Base-by-base conservation (phyloP, 2,888 invertebrate species). In the Sepiola atlantica region DNA sequence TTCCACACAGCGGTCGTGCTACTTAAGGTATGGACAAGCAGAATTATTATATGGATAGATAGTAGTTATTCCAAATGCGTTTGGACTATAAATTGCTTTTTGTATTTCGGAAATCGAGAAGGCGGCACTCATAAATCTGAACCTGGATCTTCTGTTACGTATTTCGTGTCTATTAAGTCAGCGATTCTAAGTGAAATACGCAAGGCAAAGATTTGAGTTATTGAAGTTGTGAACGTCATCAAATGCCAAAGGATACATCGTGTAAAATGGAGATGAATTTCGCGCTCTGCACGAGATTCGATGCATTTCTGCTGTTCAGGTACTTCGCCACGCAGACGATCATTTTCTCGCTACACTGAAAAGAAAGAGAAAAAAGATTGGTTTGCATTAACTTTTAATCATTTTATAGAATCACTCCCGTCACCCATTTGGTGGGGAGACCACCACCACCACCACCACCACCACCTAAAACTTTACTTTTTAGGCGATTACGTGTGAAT, bases 191-290 rank as follows among this genome's bases (percentile, higher is more conserved):
- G n/a, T 77, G 4, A 45, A 16, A n/a, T n/a, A 8, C n/a, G 77
- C 0, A 12, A 77, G 77, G 18, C 12, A 77, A n/a, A 77, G n/a
- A 0, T 1, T n/a, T 77, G 16, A 18, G 3, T 77, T 61, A 28
- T 28, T 61, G 28, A 28, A 28, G 28, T 8, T 45, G 2, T 45
- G 45, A 45, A 24, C n/a, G 77, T 77, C 77, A 77, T 28, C 77
- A 14, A 12, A 90, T 14, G 24, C 1, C 21, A 95, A 96, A 96
- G 96, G 96, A 96, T 96, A 96, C 96, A 95, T 97, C 96, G 95
- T 97, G 97, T 94, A 97, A 96, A 91, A 97, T 95, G 93, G 96
- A 95, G 20, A 97, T 95, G 55, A 97, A 96, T 94, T 96, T 97
- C 24, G 96, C 96, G 90, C 96, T 95, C 35, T 95, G 94, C 14